Conservation (phyloP, 2,797 vertebrate genomes). For the Schizopygopsis malacanthus region DNA sequence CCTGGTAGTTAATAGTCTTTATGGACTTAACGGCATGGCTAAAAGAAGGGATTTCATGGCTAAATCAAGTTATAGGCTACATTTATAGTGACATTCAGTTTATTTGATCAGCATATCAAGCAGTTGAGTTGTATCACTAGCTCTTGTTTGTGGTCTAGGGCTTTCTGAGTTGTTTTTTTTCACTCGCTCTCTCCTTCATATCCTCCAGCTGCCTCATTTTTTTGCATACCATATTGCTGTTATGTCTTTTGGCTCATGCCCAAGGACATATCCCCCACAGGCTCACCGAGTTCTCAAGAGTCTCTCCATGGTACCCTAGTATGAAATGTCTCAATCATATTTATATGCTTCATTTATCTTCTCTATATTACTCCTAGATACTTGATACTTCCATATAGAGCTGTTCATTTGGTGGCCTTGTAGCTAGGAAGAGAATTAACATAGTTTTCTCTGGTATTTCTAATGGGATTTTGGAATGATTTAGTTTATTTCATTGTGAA, state of each 20-base stretch:
- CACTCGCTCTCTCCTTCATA: constrained; percentile 55
- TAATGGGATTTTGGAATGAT: not conserved
- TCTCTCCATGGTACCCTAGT: constrained; percentile 13
- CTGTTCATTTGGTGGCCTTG: not conserved
- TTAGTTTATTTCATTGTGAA: not conserved
- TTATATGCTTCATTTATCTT: constrained; percentile 33
- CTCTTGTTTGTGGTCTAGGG: constrained; percentile 48
- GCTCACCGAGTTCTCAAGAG: constrained; percentile 37
- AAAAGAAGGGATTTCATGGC: not conserved
- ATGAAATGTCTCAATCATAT: constrained; percentile 19
- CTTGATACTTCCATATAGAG: not conserved
- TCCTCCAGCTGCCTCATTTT: constrained; percentile 43
- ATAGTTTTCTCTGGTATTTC: not conserved
- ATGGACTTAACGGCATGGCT: not conserved
- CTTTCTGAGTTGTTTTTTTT: constrained; percentile 56
- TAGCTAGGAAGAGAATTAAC: not conserved
- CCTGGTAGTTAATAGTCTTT: constrained; percentile 1
- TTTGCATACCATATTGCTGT: constrained; percentile 39
- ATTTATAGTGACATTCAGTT: not conserved
- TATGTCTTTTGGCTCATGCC: constrained; percentile 53
- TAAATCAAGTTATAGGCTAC: constrained; percentile 3
- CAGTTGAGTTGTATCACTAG: constrained; percentile 4
- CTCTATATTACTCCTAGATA: not conserved
- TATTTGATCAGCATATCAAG: constrained; percentile 33
- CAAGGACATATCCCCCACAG: constrained; percentile 52